A percentile compares a stretch with the other conserved stretches of the same genome.
phyloP scores from a whole-genome alignment of 2,797 vertebrate species.

The Sebastes glaucus region DNA sequence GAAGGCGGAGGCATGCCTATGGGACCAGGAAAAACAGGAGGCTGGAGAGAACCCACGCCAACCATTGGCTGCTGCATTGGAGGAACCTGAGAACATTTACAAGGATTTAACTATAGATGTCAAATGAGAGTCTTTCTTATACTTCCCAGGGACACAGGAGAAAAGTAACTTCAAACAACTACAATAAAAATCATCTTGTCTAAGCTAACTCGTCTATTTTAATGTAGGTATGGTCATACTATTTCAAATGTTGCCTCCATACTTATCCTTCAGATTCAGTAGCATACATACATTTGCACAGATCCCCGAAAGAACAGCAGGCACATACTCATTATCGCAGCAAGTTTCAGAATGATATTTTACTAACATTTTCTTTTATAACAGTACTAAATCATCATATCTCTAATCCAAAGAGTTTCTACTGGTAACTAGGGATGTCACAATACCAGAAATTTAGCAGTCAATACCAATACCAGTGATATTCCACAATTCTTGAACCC shows the following conservation, averaged over 20 bases:
- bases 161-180: background rate
- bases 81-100: slow-evolving; percentile 67
- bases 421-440: no score
- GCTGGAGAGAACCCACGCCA: slow-evolving; percentile 86
- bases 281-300: background rate
- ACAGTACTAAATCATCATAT: background rate
- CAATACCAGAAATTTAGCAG: no score
- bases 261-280: background rate
- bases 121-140: background rate
- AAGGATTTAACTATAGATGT: slow-evolving; percentile 4
- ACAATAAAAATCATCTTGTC: background rate
- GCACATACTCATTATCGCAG: background rate
- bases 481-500: no score
- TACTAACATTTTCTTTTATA: background rate
- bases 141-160: background rate
- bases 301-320: background rate
- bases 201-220: background rate
- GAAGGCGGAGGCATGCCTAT: slow-evolving; percentile 93
- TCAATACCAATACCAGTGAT: no score
- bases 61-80: slow-evolving; percentile 87
- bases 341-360: background rate
- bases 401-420: background rate
- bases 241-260: background rate
- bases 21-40: slow-evolving; percentile 90
- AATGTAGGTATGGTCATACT: background rate